Evolutionary conservation across 2,113 vertebrate genomes (phyloP).

Genomic region (Pygoscelis adeliae): DNA sequence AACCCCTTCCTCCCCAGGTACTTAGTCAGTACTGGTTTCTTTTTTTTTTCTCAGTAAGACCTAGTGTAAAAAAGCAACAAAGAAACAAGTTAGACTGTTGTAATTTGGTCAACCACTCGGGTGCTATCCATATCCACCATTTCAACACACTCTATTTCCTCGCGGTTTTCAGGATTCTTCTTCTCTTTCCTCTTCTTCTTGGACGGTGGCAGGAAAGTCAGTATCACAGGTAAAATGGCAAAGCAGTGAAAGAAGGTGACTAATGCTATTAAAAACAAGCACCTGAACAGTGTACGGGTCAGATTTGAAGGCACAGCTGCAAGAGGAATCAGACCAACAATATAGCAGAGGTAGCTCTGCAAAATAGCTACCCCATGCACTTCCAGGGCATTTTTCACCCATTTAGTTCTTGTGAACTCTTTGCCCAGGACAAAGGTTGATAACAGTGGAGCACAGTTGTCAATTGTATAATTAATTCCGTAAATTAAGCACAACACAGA

Average conservation of each 20-base stretch:
- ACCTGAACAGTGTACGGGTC: conserved; percentile 96
- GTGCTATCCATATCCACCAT: conserved; percentile 97
- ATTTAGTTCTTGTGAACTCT: conserved; percentile 95
- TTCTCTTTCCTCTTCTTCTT: conserved; percentile 89
- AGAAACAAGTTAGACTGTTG: conserved; percentile 88
- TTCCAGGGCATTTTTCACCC: conserved; percentile 96
- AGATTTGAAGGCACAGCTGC: conserved; percentile 96
- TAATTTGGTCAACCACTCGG: conserved; percentile 97
- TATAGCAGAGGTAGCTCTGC: conserved; percentile 96
- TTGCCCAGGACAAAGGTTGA: conserved; percentile 94
- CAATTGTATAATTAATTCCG: conserved; percentile 93
- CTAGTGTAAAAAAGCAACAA: conserved; percentile 74
- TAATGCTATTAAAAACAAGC: conserved; percentile 95
- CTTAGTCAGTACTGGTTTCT: conserved; percentile 61
- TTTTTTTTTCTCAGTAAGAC: conserved; percentile 65
- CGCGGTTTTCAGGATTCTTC: conserved; percentile 82
- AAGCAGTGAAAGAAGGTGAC: conserved; percentile 98
- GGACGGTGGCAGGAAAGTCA: conserved; percentile 97
- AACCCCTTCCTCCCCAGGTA: conserved; percentile 4
- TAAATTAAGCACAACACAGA: conserved; percentile 97
- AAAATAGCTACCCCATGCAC: conserved; percentile 94
- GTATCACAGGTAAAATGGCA: conserved; percentile 96
- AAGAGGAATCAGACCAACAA: conserved; percentile 92
- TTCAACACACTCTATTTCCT: conserved; percentile 96
- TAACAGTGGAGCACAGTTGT: conserved; percentile 94